Evolutionary conservation across 2,797 vertebrate genomes (phyloP).

Genomic region (Phataginus tricuspis): DNA sequence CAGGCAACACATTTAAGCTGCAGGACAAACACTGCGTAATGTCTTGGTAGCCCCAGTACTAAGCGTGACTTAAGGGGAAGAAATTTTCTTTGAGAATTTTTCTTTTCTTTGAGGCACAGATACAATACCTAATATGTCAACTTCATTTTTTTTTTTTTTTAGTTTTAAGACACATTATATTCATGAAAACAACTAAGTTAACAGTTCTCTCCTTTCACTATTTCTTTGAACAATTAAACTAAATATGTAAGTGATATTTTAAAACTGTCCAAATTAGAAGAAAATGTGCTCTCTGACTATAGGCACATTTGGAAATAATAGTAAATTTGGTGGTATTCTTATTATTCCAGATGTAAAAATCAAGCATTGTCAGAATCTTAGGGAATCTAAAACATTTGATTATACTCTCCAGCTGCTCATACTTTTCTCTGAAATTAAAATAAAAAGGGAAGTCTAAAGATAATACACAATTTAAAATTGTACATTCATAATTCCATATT

Average conservation of each 20-base stretch:
- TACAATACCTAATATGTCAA: neutral
- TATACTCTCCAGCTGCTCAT: neutral
- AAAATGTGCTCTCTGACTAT: neutral
- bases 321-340: neutral
- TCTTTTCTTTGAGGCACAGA: neutral
- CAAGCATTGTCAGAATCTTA: neutral
- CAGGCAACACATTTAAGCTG: neutral
- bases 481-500: neutral
- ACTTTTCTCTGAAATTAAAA: neutral
- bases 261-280: neutral
- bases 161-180: neutral
- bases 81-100: neutral
- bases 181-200: neutral
- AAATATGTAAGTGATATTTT: neutral
- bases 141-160: neutral
- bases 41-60: neutral
- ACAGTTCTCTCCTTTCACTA: neutral
- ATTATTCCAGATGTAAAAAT: neutral
- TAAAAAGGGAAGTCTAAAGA: neutral
- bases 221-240: neutral
- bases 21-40: neutral
- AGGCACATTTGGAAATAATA: neutral
- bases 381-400: neutral
- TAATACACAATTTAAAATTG: neutral
- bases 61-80: neutral